Base-by-base conservation (phyloP, 2,888 invertebrate genomes). In the Dinocampus coccinellae region DNA sequence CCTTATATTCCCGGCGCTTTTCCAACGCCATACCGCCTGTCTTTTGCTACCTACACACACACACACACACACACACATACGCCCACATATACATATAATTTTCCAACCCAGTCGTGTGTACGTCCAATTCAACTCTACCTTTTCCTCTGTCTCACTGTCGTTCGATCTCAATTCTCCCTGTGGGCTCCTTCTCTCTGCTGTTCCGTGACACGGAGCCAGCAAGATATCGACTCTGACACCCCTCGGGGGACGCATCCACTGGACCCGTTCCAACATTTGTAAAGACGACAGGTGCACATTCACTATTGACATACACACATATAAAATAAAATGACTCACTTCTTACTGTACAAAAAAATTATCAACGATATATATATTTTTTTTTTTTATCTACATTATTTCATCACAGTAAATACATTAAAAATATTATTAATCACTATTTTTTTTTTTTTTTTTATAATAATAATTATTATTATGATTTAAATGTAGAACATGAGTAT, bases 201-300 rank as follows among this genome's bases (percentile, higher is more conserved):
- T 77, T 79, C 78, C 79, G 80, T 84, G 83, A 84, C 83, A 84
- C 83, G 79, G 81, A 82, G 78, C 81, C 78, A 80, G 79, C 82
- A 80, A 85, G 84, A 84, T 85, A 85, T 86, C 85, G 86, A 84
- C 85, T 84, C 81, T 82, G 81, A 83, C 83, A 83, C 81, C 81
- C 78, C 79, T 71, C 79, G 70, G 58, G 75, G 77, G 77, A 80
- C 57, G 42, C 78, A 81, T 78, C 80, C 77, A 79, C 80, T 68
- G 67, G 67, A 58, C 67, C 33, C 24, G 66, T 67, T 72, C 60
- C 63, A 63, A 60, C 47, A 67, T 55, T 57, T 52, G 39, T 29
- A 34, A 33, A 33, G 55, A 52, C 47, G 61, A 66, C 70, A 71
- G 66, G 61, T 71, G 65, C 70, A 71, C 62, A 60, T 68, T 29